These are phyloP conservation scores for Phrixothrix hirtus DNA, from an alignment of 2,888 invertebrate genomes.

Conservation along the genomic window DNA sequence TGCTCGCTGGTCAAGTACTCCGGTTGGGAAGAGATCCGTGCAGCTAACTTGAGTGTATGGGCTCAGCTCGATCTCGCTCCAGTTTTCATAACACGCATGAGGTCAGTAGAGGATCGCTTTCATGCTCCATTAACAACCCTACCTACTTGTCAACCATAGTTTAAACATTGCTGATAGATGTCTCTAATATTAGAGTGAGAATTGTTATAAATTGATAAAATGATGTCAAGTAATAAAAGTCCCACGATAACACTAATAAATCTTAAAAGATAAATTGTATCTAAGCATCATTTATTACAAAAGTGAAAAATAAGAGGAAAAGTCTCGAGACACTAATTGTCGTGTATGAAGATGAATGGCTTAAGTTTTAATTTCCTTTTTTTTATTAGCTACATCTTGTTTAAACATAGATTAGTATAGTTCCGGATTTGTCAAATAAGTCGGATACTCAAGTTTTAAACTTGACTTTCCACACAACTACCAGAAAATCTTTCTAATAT, in stretches of 20 bases:
- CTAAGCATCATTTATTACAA: slow-evolving; percentile 47
- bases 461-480: not conserved
- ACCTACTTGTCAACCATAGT: slow-evolving; percentile 12
- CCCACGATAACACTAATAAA: slow-evolving; percentile 47
- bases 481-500: not conserved
- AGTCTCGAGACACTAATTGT: slow-evolving; percentile 50
- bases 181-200: slow-evolving; percentile 32
- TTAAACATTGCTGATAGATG: slow-evolving; percentile 35
- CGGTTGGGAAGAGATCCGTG: slow-evolving; percentile 56
- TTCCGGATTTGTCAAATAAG: slow-evolving; percentile 7
- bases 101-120: slow-evolving; percentile 45
- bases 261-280: slow-evolving; percentile 49
- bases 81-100: slow-evolving; percentile 58
- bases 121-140: slow-evolving; percentile 21
- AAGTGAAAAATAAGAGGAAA: slow-evolving; percentile 50
- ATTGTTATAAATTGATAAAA: slow-evolving; percentile 46
- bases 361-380: slow-evolving; percentile 27
- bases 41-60: slow-evolving; percentile 57
- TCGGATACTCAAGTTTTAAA: slow-evolving; percentile 14
- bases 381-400: slow-evolving; percentile 7
- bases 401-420: slow-evolving; percentile 8
- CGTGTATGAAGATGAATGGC: slow-evolving; percentile 49
- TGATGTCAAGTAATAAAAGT: slow-evolving; percentile 44
- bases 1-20: slow-evolving; percentile 58
- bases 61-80: slow-evolving; percentile 57